Conservation (phyloP, 2,888 invertebrate genomes). For the Anarsia innoxiella region DNA sequence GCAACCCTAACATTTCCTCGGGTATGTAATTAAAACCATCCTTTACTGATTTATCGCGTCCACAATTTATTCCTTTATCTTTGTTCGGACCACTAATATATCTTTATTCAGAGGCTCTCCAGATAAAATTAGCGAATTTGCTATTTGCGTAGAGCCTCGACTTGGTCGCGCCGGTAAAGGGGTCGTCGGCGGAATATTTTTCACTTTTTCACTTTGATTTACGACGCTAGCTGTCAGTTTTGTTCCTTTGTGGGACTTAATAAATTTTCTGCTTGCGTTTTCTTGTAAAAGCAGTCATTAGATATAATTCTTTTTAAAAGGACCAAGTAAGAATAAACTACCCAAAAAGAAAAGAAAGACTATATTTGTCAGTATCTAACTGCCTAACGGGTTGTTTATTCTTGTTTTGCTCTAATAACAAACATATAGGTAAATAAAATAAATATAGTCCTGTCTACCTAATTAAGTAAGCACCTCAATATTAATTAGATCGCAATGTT, state of each 20-base stretch:
- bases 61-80: constrained; percentile 74
- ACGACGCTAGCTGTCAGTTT: constrained; percentile 29
- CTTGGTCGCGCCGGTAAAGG: constrained; percentile 41
- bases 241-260: constrained; percentile 19
- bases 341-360: too few relatives aligned
- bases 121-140: constrained; percentile 70
- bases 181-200: constrained; percentile 49
- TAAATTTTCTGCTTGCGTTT: constrained; percentile 9
- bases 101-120: constrained; percentile 57
- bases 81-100: constrained; percentile 67
- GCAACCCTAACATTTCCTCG: constrained; percentile 34
- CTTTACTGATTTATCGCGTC: constrained; percentile 69
- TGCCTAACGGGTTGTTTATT: too few relatives aligned
- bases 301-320: too few relatives aligned
- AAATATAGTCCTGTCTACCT: too few relatives aligned
- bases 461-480: too few relatives aligned
- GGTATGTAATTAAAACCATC: constrained; percentile 71
- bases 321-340: too few relatives aligned
- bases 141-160: constrained; percentile 37
- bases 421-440: too few relatives aligned
- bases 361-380: too few relatives aligned
- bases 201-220: constrained; percentile 44
- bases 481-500: too few relatives aligned
- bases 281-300: too few relatives aligned
- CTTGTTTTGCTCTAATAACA: too few relatives aligned